Evolutionary conservation across 2,113 vertebrate genomes (phyloP), one percentile per base, ranked within the genome.

Genomic region (Callipepla squamata): DNA sequence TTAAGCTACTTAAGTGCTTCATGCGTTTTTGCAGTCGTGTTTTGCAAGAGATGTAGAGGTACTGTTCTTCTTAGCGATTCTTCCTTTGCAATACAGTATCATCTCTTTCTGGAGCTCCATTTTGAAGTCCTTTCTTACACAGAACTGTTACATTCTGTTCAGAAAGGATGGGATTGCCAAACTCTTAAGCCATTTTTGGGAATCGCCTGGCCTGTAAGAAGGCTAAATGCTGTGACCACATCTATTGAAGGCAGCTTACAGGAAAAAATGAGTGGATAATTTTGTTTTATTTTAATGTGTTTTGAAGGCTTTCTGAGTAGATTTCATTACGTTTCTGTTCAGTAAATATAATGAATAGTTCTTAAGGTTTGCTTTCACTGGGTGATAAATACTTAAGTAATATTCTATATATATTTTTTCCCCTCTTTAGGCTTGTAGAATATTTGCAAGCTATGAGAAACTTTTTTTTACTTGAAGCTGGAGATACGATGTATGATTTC

Each of bases 401-500:
- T 81, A 5, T 86, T 91, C 2, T 3, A 3, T 70, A 23, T 79
- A 40, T 40, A n/a, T 30, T 53, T 89, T 96, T 26, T 91, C 94
- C 82, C 72, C 14, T 69, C 1, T 81, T 90, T 90, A 99, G 99
- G 93, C 95, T 99, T 66, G 97, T 99, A 83, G 99, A 99, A 55
- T 99, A 99, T 95, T 98, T 99, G 58, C 99, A 99, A 58, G 99
- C 99, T 36, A 99, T 99, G 99, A 98, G 99, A 85, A 99, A 99
- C 96, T 99, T 99, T 94, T 99, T 99, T 95, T 97, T 99, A 79
- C 98, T 99, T 96, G 99, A 99, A 97, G 99, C 99, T n/a, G 99
- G 99, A 45, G 99, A 99, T 97, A 99, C 99, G 48, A 99, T 99
- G 99, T 99, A 99, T 87, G 99, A 99, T 95, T 99, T 99, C 96